Evolutionary conservation across 2,888 invertebrate genomes (phyloP), one percentile per base, ranked within the genome.

Genomic region (Rhaphigaster nebulosa): DNA sequence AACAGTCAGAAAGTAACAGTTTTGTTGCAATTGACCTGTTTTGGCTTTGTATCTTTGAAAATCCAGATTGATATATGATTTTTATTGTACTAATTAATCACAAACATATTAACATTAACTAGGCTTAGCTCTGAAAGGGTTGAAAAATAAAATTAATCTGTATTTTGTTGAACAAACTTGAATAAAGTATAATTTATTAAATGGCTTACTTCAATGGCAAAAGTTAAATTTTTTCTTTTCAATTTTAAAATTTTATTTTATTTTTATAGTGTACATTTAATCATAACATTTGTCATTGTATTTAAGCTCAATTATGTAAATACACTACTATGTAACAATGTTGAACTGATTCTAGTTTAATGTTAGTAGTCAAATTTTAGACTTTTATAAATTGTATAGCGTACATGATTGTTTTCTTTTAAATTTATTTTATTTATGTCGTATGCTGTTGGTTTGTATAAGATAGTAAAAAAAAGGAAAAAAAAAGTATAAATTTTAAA

Each of bases 231-330:
- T 84, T 41, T 84, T 26, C 18, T 80, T 45, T 80, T 80, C 29
- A 76, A 34, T 76, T 76, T 76, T 65, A 65, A 65, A 80, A 80
- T 41, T 80, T 80, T 45, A 26, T 45, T 84, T 84, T 23, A 84
- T 84, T 80, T 41, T 38, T n/a, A 76, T 80, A 50, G 26, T 41
- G 45, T 50, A 84, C n/a, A 84, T 84, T 84, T 41, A 80, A 26
- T 45, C 13, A 84, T 84, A 84, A 41, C 41, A 41, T 41, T 41
- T 84, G 50, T 84, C n/a, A 84, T 84, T 84, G 84, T 84, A 84
- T 84, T 45, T 54, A 87, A 88, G 60, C 88, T 88, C 60, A 88
- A 88, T 60, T 88, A 29, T 88, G 88, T 88, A 88, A 88, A 88
- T 88, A 88, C 88, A 88, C 41, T 60, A 38, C 29, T 56, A 56